Evolutionary conservation across 2,888 invertebrate species (phyloP).

Genomic region (Trissoscelio sp.): DNA sequence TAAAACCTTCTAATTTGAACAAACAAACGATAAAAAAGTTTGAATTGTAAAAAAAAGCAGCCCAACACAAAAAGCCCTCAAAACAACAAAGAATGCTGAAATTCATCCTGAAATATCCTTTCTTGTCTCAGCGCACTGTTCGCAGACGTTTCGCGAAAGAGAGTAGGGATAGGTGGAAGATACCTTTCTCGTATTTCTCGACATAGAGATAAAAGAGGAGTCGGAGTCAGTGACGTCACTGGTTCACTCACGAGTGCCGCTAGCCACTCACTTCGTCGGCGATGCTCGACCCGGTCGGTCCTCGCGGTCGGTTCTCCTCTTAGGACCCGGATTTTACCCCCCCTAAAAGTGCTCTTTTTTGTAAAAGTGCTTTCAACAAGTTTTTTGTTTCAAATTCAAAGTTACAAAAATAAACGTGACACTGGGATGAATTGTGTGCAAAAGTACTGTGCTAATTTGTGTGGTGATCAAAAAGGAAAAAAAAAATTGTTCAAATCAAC

Average conservation of each 20-base stretch:
- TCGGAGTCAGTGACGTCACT: constrained; percentile 78
- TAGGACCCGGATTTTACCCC: constrained; percentile 26
- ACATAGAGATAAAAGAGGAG: constrained; percentile 67
- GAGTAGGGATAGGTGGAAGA: constrained; percentile 68
- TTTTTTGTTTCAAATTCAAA: too few species aligned
- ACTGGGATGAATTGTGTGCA: neutral
- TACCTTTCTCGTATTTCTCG: constrained; percentile 69
- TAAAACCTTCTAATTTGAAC: neutral
- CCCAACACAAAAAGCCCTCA: constrained; percentile 8
- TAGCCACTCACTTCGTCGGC: constrained; percentile 81
- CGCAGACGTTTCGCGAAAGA: constrained; percentile 60
- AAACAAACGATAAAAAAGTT: neutral
- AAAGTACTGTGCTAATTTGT: constrained; percentile 37
- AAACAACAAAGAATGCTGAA: constrained; percentile 57
- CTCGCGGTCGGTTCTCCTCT: constrained; percentile 69
- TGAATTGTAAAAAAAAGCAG: neutral
- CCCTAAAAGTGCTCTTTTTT: neutral
- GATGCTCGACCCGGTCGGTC: constrained; percentile 78
- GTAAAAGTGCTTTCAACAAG: too few species aligned
- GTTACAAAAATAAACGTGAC: constrained; percentile 8
- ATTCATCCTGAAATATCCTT: constrained; percentile 59
- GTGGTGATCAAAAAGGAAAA: constrained; percentile 31
- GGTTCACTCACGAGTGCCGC: constrained; percentile 78
- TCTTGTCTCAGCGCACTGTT: constrained; percentile 34
- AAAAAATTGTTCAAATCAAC: neutral